These are phyloP conservation scores for Anolis carolinensis DNA, from an alignment of 2,113 vertebrate species.

Conservation along the genomic window DNA sequence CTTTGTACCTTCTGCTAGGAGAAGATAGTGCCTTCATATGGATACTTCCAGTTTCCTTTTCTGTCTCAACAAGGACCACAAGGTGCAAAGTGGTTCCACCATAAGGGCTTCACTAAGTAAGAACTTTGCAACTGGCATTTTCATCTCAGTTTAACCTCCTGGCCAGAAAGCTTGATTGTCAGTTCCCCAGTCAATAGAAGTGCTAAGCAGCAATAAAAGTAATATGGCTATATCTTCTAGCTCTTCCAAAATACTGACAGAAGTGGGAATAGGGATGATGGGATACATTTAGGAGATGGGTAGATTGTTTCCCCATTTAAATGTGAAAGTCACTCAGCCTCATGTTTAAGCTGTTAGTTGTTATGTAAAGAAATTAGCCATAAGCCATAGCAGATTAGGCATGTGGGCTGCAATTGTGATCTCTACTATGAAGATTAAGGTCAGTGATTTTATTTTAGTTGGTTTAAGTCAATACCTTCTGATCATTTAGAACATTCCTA, in stretches of 20 bases:
- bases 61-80: no score
- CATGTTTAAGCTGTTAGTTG: not conserved
- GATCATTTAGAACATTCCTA: not conserved
- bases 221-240: not conserved
- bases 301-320: not conserved
- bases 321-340: not conserved
- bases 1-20: no score
- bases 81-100: no score
- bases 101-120: no score
- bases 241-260: not conserved
- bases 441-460: not conserved
- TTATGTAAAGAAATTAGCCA: not conserved
- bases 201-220: no score
- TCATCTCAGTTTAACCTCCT: no score
- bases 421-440: constrained; percentile 5
- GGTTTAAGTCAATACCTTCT: not conserved
- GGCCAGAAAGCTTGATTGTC: no score
- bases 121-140: no score
- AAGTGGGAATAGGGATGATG: not conserved
- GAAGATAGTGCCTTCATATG: no score
- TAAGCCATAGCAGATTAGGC: constrained; percentile 1
- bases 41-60: no score
- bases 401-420: not conserved
- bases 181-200: not conserved
- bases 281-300: not conserved